Evolutionary conservation across 1,140 invertebrate genomes (phyloP).

Genomic region (Drosophila sturtevanti): DNA sequence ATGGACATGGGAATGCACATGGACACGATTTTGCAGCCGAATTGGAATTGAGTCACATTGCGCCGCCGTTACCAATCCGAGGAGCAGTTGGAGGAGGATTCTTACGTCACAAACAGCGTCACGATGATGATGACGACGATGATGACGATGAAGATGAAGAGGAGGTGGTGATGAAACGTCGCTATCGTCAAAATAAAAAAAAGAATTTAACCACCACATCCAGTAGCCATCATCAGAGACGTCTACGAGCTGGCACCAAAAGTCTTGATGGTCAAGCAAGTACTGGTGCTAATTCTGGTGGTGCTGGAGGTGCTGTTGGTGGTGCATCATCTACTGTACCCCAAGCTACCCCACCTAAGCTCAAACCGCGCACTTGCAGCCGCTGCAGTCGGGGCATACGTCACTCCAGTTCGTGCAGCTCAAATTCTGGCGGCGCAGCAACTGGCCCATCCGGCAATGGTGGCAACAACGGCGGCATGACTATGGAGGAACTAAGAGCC

Average conservation of each 20-base stretch:
- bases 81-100: conserved; percentile 35
- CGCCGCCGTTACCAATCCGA: conserved; percentile 37
- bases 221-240: conserved; percentile 71
- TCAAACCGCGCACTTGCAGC: conserved; percentile 67
- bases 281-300: conserved; percentile 41
- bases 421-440: conserved; percentile 85
- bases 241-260: conserved; percentile 69
- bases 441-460: conserved; percentile 84
- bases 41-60: conserved; percentile 61
- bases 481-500: conserved; percentile 91
- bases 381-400: conserved; percentile 79
- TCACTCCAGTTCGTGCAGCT: conserved; percentile 86
- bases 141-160: conserved; percentile 76
- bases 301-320: conserved; percentile 15
- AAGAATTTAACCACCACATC: conserved; percentile 47
- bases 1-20: neutral
- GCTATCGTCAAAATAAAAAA: conserved; percentile 80
- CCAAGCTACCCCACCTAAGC: conserved; percentile 37
- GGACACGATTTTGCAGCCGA: conserved; percentile 61
- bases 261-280: conserved; percentile 60
- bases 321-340: conserved; percentile 14
- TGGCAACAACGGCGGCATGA: conserved; percentile 86
- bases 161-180: conserved; percentile 65
- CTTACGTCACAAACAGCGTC: conserved; percentile 33
- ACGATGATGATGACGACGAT: conserved; percentile 65